Conservation (phyloP, 2,113 vertebrate species). For the Conger conger region DNA sequence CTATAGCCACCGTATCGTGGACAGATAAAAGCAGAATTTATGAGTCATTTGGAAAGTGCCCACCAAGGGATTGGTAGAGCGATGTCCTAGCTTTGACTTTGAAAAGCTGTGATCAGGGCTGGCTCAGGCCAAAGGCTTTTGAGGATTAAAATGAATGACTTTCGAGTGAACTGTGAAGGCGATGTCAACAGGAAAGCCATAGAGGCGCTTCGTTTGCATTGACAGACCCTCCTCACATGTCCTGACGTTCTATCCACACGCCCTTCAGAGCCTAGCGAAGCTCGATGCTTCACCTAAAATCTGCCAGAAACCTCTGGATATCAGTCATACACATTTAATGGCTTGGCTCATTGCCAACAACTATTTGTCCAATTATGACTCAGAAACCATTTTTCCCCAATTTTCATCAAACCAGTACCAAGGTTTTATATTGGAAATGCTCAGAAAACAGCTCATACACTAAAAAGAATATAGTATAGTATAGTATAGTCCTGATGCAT, state of each 20-base stretch:
- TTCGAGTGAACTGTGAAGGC: neutral
- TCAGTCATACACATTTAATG: no score
- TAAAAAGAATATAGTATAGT: no score
- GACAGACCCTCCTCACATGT: neutral
- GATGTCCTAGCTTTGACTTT: slow-evolving; percentile 18
- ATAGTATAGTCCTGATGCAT: no score
- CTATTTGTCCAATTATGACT: no score
- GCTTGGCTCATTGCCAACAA: no score
- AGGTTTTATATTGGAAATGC: no score
- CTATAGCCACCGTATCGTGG: neutral
- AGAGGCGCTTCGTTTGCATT: neutral
- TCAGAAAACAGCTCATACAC: no score
- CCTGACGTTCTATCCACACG: neutral
- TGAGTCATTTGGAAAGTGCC: neutral
- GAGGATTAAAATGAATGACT: neutral
- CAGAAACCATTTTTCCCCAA: no score
- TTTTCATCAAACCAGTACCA: no score
- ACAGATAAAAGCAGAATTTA: neutral
- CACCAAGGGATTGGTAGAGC: neutral
- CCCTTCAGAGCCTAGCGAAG: no score
- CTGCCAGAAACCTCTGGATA: no score
- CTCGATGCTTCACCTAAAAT: no score
- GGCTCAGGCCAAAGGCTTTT: neutral
- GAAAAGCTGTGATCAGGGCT: slow-evolving; percentile 1
- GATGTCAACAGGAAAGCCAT: neutral